phyloP scores from a whole-genome alignment of 2,797 vertebrate genomes.

The Catostomus latipinnis region DNA sequence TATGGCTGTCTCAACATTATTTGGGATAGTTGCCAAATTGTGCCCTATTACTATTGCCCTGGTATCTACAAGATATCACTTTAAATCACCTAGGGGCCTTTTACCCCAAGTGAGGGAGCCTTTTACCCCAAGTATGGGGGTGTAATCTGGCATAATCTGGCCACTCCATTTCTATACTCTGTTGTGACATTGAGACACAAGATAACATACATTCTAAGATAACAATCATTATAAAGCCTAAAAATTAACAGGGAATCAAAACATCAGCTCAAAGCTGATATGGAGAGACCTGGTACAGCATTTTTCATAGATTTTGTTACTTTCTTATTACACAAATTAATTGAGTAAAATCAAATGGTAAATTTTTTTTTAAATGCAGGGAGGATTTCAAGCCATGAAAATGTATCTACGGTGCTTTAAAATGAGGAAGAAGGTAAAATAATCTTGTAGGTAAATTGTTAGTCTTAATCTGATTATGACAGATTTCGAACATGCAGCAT shows the following conservation, averaged over 20 bases:
- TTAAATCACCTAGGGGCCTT: too few species aligned
- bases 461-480: constrained; percentile 68
- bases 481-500: constrained; percentile 85
- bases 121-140: too few species aligned
- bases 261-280: constrained; percentile 20
- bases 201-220: constrained; percentile 32
- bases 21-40: too few species aligned
- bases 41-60: too few species aligned
- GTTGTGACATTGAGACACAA: not conserved
- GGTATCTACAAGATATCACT: too few species aligned
- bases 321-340: constrained; percentile 9
- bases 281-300: not conserved
- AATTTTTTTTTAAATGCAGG: constrained; percentile 22
- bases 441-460: constrained; percentile 44
- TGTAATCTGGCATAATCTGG: too few species aligned
- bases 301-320: constrained; percentile 47
- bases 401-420: constrained; percentile 39
- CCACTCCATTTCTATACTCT: not conserved
- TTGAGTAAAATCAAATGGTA: constrained; percentile 28
- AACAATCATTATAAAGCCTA: not conserved
- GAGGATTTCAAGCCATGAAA: constrained; percentile 52
- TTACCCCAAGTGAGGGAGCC: too few species aligned
- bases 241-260: constrained; percentile 18
- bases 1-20: too few species aligned
- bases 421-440: constrained; percentile 39